Evolutionary conservation across 2,113 vertebrate species (phyloP).

Genomic region (Pipa parva): DNA sequence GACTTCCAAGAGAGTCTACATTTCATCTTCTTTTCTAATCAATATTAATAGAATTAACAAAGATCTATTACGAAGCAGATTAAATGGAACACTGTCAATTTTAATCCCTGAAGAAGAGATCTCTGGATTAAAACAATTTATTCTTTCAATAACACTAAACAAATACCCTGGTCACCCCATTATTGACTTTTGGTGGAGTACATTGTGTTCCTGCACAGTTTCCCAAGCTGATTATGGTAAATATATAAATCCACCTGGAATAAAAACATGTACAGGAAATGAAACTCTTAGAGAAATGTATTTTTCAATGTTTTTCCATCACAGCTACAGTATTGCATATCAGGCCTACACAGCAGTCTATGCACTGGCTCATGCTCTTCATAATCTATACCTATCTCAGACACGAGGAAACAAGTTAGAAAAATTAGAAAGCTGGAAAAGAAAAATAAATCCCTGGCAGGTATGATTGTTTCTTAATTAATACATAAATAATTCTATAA

Average conservation of each 20-base stretch:
- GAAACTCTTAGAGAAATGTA: background rate
- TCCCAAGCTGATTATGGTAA: background rate
- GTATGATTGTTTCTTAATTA: no score
- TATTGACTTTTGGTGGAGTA: background rate
- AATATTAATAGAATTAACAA: background rate
- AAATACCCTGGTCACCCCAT: background rate
- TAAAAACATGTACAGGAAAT: conserved; percentile 1
- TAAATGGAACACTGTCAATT: background rate
- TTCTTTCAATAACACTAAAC: background rate
- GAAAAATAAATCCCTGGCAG: background rate
- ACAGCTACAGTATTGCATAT: background rate
- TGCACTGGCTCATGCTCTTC: background rate
- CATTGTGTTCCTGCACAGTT: background rate
- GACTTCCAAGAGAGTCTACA: background rate
- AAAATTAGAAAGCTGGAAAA: background rate
- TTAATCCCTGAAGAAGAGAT: background rate
- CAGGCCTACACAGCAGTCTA: background rate
- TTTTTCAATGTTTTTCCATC: background rate
- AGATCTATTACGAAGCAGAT: background rate
- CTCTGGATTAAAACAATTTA: background rate
- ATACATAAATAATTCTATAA: no score
- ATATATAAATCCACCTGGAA: background rate
- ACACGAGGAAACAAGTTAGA: background rate
- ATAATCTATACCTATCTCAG: background rate
- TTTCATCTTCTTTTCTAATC: background rate